Percentiles rank a stretch among this genome's conserved stretches.
Conservation (phyloP, 2,888 invertebrate genomes). For the Thymelicus acteon region DNA sequence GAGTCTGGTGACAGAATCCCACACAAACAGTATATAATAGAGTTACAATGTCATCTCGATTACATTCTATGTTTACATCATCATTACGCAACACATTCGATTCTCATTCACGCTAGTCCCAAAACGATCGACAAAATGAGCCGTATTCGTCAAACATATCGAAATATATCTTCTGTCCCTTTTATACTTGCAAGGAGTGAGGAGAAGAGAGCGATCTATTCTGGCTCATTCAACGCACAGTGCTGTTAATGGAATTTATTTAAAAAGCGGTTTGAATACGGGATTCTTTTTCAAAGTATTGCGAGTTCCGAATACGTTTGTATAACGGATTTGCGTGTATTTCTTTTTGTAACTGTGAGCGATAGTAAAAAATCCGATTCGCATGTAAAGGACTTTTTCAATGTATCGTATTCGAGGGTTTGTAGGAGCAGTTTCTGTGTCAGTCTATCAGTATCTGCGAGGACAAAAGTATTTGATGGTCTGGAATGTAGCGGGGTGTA, state of each 20-base stretch:
- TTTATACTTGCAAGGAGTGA: constrained; percentile 3
- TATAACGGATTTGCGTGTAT: constrained; percentile 22
- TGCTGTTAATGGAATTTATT: constrained; percentile 33
- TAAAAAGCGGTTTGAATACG: constrained; percentile 32
- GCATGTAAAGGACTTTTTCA: constrained; percentile 10
- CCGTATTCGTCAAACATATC: constrained; percentile 29
- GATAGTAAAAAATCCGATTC: constrained; percentile 24
- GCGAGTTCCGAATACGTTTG: constrained; percentile 15
- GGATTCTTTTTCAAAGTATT: constrained; percentile 10
- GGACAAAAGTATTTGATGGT: constrained; percentile 10
- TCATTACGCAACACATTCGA: not conserved
- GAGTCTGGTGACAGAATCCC: too few relatives aligned
- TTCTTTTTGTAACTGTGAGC: constrained; percentile 21
- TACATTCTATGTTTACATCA: too few relatives aligned
- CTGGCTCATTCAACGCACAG: constrained; percentile 25
- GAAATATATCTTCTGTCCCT: constrained; percentile 4
- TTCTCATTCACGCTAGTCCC: constrained; percentile 13
- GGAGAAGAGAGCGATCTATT: constrained; percentile 7
- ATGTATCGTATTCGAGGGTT: not conserved
- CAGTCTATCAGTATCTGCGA: not conserved
- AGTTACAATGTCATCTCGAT: too few relatives aligned
- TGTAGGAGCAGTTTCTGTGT: not conserved
- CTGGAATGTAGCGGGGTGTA: constrained; percentile 1
- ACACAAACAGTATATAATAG: too few relatives aligned
- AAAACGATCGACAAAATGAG: constrained; percentile 14